phyloP scores from a whole-genome alignment of 2,113 vertebrate species.

The Hippocampus mohnikei region DNA sequence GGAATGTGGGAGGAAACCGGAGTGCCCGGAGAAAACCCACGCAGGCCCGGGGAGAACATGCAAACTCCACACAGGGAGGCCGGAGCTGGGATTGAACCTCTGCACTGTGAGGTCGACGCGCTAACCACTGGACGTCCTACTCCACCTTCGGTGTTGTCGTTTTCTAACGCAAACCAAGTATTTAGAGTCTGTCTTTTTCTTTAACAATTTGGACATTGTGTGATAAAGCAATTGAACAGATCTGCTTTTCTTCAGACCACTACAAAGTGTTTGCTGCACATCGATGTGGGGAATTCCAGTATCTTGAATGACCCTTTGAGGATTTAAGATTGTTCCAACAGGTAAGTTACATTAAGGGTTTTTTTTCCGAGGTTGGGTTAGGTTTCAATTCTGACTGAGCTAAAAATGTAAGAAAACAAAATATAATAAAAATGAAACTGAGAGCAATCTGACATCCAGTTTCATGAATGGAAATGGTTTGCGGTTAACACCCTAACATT shows the following conservation, averaged over 20 bases:
- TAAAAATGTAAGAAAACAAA: conserved; percentile 5
- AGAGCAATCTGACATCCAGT: conserved; percentile 8
- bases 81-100: too few species aligned
- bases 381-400: conserved; percentile 39
- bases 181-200: background rate
- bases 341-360: background rate
- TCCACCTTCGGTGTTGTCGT: background rate
- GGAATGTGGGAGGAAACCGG: too few species aligned
- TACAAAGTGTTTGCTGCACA: background rate
- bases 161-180: background rate
- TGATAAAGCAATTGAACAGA: too few species aligned
- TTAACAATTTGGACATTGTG: too few species aligned
- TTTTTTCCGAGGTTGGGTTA: conserved; percentile 17
- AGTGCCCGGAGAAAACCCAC: too few species aligned
- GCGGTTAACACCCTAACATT: conserved; percentile 9
- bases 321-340: conserved; percentile 13
- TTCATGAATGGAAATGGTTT: conserved; percentile 20
- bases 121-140: too few species aligned
- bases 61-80: too few species aligned
- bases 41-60: too few species aligned
- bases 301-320: conserved; percentile 24
- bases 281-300: conserved; percentile 40
- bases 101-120: too few species aligned
- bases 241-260: too few species aligned
- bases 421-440: background rate